Conservation (phyloP, 2,888 invertebrate genomes). For the Thereva nobilitata region DNA sequence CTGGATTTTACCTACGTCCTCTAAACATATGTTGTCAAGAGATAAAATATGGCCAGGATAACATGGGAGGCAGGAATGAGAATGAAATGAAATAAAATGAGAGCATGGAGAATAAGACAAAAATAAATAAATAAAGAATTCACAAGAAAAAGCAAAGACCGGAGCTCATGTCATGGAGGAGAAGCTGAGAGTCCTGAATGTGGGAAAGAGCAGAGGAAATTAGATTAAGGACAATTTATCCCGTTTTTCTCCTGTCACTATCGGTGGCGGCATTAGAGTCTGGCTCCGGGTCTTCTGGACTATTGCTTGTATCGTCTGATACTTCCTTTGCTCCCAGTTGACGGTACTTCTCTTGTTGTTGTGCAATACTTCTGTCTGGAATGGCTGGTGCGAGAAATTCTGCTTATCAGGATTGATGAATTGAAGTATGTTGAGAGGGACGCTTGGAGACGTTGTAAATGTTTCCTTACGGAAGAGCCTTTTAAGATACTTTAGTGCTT, state of each 20-base stretch:
- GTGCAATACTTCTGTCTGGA: neutral
- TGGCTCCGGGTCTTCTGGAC: neutral
- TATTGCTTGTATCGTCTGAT: neutral
- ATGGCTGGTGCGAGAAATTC: conserved; percentile 10
- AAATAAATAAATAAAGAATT: conserved; percentile 23
- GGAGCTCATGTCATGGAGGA: neutral
- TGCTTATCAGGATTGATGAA: conserved; percentile 34
- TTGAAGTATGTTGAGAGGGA: conserved; percentile 13
- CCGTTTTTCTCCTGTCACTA: conserved; percentile 33
- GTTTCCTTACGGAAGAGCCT: neutral
- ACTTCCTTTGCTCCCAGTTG: too few species aligned
- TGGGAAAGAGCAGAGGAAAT: conserved; percentile 14
- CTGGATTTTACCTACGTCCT: too few species aligned
- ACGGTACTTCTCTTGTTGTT: too few species aligned
- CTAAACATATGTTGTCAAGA: conserved; percentile 11
- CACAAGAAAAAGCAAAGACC: neutral
- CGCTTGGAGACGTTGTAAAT: neutral
- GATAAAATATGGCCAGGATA: conserved; percentile 21
- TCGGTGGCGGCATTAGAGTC: conserved; percentile 3
- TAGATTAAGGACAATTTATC: conserved; percentile 38
- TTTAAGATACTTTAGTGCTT: neutral
- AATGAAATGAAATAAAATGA: conserved; percentile 23
- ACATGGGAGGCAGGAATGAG: conserved; percentile 1
- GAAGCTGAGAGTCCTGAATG: conserved; percentile 6
- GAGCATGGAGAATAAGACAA: conserved; percentile 15